A percentile compares a stretch with the other conserved stretches of the same genome.
phyloP scores from a whole-genome alignment of 2,888 invertebrate genomes.

The Tipula unca region DNA sequence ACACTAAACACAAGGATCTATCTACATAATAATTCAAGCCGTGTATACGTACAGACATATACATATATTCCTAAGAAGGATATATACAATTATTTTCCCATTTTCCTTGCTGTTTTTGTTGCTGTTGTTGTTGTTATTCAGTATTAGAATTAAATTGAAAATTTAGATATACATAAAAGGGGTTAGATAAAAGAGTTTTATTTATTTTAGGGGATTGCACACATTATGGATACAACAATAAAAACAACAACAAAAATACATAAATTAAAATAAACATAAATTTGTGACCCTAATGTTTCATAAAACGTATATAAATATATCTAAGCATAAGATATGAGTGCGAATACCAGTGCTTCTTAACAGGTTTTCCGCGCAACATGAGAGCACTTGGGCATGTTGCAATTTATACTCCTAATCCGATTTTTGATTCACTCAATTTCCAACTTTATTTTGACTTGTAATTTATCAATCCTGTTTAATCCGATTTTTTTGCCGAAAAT shows the following conservation, averaged over 20 bases:
- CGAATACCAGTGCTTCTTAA: background rate
- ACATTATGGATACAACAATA: background rate
- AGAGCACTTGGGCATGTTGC: background rate
- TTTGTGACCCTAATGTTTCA: background rate
- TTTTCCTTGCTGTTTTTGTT: background rate
- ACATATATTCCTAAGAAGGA: background rate
- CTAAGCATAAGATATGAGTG: background rate
- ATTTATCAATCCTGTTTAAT: too few species aligned
- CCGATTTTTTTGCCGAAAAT: too few species aligned
- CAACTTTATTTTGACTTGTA: too few species aligned
- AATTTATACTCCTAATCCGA: too few species aligned
- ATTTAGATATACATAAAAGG: background rate
- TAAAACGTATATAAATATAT: background rate
- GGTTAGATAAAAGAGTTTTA: background rate
- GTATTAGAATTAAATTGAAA: background rate
- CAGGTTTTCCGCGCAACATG: background rate
- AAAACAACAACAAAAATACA: background rate
- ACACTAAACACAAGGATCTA: background rate
- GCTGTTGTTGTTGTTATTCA: background rate
- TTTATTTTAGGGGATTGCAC: background rate
- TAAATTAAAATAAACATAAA: background rate
- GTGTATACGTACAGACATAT: too few species aligned
- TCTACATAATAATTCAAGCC: background rate
- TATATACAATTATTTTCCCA: background rate
- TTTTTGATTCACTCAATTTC: too few species aligned